A percentile compares a stretch with the other conserved stretches of the same genome.
These are phyloP conservation scores for Cantharis nigra DNA, from an alignment of 2,888 invertebrate genomes.

Conservation along the genomic window DNA sequence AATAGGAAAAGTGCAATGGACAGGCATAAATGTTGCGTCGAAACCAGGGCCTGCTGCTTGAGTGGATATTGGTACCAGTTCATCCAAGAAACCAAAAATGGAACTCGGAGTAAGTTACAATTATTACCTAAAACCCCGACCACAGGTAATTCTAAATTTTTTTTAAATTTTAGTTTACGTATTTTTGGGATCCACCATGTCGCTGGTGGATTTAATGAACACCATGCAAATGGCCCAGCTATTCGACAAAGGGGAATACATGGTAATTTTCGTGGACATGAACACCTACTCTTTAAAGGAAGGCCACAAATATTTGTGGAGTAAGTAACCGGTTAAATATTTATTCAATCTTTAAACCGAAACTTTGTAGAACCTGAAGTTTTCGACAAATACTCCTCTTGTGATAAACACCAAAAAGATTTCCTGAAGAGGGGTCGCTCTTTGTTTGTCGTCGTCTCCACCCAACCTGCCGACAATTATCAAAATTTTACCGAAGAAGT, in stretches of 20 bases:
- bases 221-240: conserved; percentile 88
- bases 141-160: no score
- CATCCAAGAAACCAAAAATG: conserved; percentile 82
- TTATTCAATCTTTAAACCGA: conserved; percentile 9
- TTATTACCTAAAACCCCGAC: neutral
- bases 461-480: conserved; percentile 76
- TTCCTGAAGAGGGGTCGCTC: conserved; percentile 77
- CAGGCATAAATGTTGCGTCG: conserved; percentile 76
- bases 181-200: conserved; percentile 84
- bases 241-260: conserved; percentile 90
- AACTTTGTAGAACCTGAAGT: conserved; percentile 59
- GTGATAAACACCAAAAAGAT: conserved; percentile 66
- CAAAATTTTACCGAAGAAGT: conserved; percentile 81
- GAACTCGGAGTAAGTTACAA: conserved; percentile 72
- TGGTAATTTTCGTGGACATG: conserved; percentile 94
- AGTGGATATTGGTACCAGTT: conserved; percentile 83
- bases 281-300: conserved; percentile 79
- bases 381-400: conserved; percentile 62
- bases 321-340: conserved; percentile 57
- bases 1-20: conserved; percentile 74
- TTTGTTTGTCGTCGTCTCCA: conserved; percentile 85
- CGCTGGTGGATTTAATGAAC: conserved; percentile 88
- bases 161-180: conserved; percentile 72
- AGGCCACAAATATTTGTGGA: conserved; percentile 80
- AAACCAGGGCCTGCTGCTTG: conserved; percentile 75